Evolutionary conservation across 2,888 invertebrate species (phyloP).

Genomic region (Enoplolaimus lenunculus): DNA sequence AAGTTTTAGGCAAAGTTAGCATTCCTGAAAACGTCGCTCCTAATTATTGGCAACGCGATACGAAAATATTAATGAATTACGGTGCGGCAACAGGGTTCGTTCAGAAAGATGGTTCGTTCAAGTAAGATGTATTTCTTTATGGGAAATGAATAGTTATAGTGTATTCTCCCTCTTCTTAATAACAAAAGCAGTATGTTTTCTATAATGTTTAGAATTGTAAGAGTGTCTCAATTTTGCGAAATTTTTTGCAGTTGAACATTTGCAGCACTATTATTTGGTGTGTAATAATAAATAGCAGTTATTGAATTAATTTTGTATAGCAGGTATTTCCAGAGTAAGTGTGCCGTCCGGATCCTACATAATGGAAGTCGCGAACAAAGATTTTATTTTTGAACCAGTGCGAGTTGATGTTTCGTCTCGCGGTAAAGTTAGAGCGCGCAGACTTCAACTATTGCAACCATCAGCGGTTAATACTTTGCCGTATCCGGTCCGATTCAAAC

Average conservation of each 20-base stretch:
- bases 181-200: too few relatives aligned
- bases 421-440: conserved; percentile 85
- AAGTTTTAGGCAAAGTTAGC: conserved; percentile 21
- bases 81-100: conserved; percentile 31
- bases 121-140: background rate
- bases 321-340: conserved; percentile 68
- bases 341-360: conserved; percentile 82
- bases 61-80: conserved; percentile 34
- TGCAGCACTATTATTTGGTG: too few relatives aligned
- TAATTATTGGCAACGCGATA: conserved; percentile 29
- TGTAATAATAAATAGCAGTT: too few relatives aligned
- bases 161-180: too few relatives aligned
- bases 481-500: conserved; percentile 51
- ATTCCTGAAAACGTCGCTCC: conserved; percentile 11
- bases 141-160: background rate
- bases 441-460: conserved; percentile 82
- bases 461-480: conserved; percentile 53
- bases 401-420: conserved; percentile 92
- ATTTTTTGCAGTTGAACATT: too few relatives aligned
- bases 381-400: conserved; percentile 75
- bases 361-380: conserved; percentile 75
- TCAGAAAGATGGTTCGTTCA: conserved; percentile 20
- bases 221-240: too few relatives aligned
- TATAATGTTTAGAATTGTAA: too few relatives aligned
- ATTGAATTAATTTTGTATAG: too few relatives aligned